A percentile compares a stretch with the other conserved stretches of the same genome.
phyloP scores from a whole-genome alignment of 2,113 vertebrate species.

The Xenopus borealis region DNA sequence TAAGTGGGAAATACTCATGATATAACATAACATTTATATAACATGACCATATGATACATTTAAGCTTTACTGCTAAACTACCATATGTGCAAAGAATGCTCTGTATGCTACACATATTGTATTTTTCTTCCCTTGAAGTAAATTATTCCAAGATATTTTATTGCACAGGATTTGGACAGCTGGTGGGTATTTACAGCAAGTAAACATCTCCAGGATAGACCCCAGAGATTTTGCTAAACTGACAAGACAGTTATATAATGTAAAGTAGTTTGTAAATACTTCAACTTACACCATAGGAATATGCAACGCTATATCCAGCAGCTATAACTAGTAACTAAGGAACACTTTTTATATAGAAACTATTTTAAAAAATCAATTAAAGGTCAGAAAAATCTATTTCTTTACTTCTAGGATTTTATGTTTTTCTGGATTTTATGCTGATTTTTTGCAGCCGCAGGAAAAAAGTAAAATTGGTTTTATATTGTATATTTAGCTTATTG shows the following conservation, averaged over 20 bases:
- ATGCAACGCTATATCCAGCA: background rate
- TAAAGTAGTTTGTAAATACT: background rate
- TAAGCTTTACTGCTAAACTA: background rate
- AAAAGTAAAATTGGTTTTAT: too few species aligned
- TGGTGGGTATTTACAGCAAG: background rate
- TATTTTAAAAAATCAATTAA: too few species aligned
- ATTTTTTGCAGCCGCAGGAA: too few species aligned
- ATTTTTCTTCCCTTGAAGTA: background rate
- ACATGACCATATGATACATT: background rate
- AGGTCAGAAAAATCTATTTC: too few species aligned
- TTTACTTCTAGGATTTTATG: too few species aligned
- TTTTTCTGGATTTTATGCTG: too few species aligned
- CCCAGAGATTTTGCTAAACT: slow-evolving; percentile 10
- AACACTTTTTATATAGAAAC: too few species aligned
- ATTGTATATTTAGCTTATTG: too few species aligned
- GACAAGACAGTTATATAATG: background rate
- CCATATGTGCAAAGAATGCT: slow-evolving; percentile 4
- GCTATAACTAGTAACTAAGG: background rate
- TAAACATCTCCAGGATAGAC: background rate
- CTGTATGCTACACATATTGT: background rate
- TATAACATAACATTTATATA: too few species aligned
- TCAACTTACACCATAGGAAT: background rate
- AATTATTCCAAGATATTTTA: slow-evolving; percentile 25
- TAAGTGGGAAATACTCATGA: too few species aligned
- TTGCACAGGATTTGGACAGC: background rate